Percentiles rank a stretch among this genome's conserved stretches.
Conservation (phyloP, 2,888 invertebrate species). For the Scrobipalpa costella region DNA sequence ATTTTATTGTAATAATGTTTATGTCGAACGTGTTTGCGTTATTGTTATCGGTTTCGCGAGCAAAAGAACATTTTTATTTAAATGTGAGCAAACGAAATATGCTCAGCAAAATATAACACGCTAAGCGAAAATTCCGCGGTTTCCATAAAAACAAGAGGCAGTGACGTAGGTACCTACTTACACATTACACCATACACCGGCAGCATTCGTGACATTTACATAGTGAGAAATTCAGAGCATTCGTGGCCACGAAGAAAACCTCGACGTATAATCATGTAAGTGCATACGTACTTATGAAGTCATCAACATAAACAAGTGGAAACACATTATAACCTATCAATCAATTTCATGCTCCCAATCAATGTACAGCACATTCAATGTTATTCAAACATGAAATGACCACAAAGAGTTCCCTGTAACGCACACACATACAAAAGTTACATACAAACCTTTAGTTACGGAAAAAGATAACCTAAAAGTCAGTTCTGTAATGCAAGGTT, state of each 20-base stretch:
- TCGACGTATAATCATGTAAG: background rate
- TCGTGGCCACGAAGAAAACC: background rate
- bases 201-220: background rate
- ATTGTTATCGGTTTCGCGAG: no score
- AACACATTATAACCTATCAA: constrained; percentile 13
- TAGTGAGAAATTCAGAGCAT: background rate
- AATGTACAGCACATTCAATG: background rate
- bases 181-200: background rate
- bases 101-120: background rate
- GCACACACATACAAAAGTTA: constrained; percentile 3
- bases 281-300: constrained; percentile 9
- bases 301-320: constrained; percentile 19
- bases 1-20: no score
- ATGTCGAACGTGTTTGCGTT: no score
- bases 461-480: constrained; percentile 36
- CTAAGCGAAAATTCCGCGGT: constrained; percentile 5
- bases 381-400: constrained; percentile 13
- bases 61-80: background rate
- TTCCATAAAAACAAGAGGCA: background rate
- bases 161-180: constrained; percentile 9
- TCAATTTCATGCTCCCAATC: constrained; percentile 8
- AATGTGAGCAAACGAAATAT: background rate
- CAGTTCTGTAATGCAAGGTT: constrained; percentile 26
- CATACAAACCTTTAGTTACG: constrained; percentile 26
- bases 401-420: constrained; percentile 12